phyloP scores from a whole-genome alignment of 2,888 invertebrate genomes.

The Apantesis nais region DNA sequence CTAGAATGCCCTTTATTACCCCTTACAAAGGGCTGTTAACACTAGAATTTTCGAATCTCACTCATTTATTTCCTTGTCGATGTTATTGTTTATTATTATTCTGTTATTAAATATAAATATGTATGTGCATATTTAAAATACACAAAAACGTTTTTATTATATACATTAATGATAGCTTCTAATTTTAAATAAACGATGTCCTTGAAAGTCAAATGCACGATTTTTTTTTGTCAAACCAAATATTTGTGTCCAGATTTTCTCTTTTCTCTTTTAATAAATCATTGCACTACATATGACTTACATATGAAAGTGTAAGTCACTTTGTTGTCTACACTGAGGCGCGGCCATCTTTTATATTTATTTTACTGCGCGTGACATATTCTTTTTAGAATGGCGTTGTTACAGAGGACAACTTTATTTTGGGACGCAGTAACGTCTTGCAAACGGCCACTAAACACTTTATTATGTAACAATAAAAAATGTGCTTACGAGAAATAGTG shows the following conservation, averaged over 20 bases:
- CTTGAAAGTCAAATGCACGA: slow-evolving; percentile 2
- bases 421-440: slow-evolving; percentile 50
- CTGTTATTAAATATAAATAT: not conserved
- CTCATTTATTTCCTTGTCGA: slow-evolving; percentile 66
- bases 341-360: slow-evolving; percentile 33
- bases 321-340: slow-evolving; percentile 19
- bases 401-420: slow-evolving; percentile 54
- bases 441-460: slow-evolving; percentile 60
- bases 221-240: too few relatives aligned
- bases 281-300: slow-evolving; percentile 28
- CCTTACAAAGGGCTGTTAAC: slow-evolving; percentile 73
- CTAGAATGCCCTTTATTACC: slow-evolving; percentile 81
- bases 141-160: too few relatives aligned
- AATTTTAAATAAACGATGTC: too few relatives aligned
- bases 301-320: slow-evolving; percentile 24
- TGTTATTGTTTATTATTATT: slow-evolving; percentile 41
- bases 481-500: slow-evolving; percentile 5
- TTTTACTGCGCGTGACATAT: slow-evolving; percentile 58
- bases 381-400: slow-evolving; percentile 49
- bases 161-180: too few relatives aligned
- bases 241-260: slow-evolving; percentile 12
- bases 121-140: not conserved
- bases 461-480: slow-evolving; percentile 51
- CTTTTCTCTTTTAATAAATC: slow-evolving; percentile 15
- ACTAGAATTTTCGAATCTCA: slow-evolving; percentile 77